These are phyloP conservation scores for Melospiza georgiana DNA, from an alignment of 2,113 vertebrate genomes.

Conservation along the genomic window DNA sequence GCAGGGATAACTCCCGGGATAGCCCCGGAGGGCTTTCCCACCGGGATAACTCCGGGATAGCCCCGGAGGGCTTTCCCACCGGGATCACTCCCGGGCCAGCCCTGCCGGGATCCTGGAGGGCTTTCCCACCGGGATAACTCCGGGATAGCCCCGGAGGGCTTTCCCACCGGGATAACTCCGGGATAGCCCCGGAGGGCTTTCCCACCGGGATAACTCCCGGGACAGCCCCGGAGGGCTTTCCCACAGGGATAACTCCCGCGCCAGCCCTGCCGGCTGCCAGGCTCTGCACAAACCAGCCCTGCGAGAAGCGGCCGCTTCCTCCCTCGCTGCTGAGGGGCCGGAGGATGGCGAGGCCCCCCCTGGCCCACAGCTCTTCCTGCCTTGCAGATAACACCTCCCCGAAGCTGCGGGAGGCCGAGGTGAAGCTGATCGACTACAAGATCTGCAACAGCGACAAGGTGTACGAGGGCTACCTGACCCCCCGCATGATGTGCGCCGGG, in stretches of 20 bases:
- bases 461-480: conserved; percentile 80
- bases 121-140: neutral
- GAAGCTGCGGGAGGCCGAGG: conserved; percentile 81
- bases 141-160: fast-evolving
- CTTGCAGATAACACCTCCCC: conserved; percentile 76
- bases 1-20: too few relatives aligned
- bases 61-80: fast-evolving
- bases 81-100: neutral
- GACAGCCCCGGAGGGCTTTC: fast-evolving
- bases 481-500: conserved; percentile 90
- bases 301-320: neutral
- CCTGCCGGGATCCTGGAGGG: too few relatives aligned
- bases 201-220: too few relatives aligned
- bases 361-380: neutral
- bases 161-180: neutral
- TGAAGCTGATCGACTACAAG: conserved; percentile 78
- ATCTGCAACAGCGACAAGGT: conserved; percentile 80
- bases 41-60: neutral
- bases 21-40: fast-evolving
- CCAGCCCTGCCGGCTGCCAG: fast-evolving
- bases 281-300: neutral
- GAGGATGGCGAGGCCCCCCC: neutral
- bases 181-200: too few relatives aligned
- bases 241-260: neutral
- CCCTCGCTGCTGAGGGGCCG: fast-evolving